Conservation (phyloP, 1,140 invertebrate species). For the Dermatophagoides farinae region DNA sequence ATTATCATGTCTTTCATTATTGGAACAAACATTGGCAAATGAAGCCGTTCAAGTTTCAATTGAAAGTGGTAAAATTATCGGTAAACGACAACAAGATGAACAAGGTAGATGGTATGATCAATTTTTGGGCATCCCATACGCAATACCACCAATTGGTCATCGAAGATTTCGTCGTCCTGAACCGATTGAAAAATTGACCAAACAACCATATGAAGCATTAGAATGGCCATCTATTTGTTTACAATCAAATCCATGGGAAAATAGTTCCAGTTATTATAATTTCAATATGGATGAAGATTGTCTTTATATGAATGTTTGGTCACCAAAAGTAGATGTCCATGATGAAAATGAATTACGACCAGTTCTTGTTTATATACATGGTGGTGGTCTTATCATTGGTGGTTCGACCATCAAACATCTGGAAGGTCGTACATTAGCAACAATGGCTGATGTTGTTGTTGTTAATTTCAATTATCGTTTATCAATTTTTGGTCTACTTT, state of each 20-base stretch:
- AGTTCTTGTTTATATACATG: slow-evolving; percentile 16
- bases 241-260: not conserved
- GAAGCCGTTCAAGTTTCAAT: not conserved
- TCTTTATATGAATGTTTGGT: slow-evolving; percentile 26
- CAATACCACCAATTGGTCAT: slow-evolving; percentile 17
- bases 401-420: slow-evolving; percentile 1
- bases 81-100: not conserved
- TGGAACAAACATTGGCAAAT: no score
- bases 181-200: not conserved
- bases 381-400: slow-evolving; percentile 12
- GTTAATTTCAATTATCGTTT: slow-evolving; percentile 34
- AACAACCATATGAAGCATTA: slow-evolving; percentile 16
- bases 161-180: slow-evolving; percentile 15
- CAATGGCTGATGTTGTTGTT: slow-evolving; percentile 38
- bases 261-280: not conserved
- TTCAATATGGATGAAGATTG: slow-evolving; percentile 32
- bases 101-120: not conserved
- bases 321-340: slow-evolving; percentile 13
- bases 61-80: not conserved
- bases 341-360: not conserved
- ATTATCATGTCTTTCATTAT: no score
- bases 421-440: slow-evolving; percentile 57
- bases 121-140: slow-evolving; percentile 21
- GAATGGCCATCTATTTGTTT: not conserved
- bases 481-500: slow-evolving; percentile 9